A percentile compares a stretch with the other conserved stretches of the same genome.
Conservation (phyloP, 1,140 invertebrate genomes). For the Calephelis nemesis region DNA sequence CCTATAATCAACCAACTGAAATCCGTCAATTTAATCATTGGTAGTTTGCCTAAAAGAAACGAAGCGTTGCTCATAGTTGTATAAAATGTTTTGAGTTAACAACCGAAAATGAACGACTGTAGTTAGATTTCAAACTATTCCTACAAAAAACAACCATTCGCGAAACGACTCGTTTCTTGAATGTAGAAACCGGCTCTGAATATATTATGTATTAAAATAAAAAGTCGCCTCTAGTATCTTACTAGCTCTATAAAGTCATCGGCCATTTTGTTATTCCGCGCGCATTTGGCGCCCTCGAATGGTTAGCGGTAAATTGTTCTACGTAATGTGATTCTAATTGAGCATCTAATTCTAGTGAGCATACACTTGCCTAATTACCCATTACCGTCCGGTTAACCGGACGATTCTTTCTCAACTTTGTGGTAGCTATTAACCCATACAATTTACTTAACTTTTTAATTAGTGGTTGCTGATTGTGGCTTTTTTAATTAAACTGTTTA, state of each 20-base stretch:
- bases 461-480: background rate
- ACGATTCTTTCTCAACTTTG: background rate
- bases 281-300: conserved; percentile 56
- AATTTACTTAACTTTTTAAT: conserved; percentile 19
- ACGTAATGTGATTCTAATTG: conserved; percentile 76
- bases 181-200: too few species aligned
- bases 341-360: conserved; percentile 68
- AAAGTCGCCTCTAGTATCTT: background rate
- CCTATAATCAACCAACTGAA: too few species aligned
- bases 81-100: too few species aligned
- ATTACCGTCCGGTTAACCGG: conserved; percentile 35
- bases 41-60: too few species aligned
- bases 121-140: too few species aligned
- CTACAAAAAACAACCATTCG: too few species aligned
- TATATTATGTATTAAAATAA: background rate
- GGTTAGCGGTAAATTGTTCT: conserved; percentile 71
- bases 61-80: too few species aligned
- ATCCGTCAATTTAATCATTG: too few species aligned
- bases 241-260: conserved; percentile 25
- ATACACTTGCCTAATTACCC: conserved; percentile 63
- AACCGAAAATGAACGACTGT: too few species aligned
- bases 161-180: too few species aligned
- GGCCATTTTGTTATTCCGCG: conserved; percentile 62
- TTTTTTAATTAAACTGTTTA: conserved; percentile 9
- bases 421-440: conserved; percentile 1